phyloP scores from a whole-genome alignment of 2,113 vertebrate species.

The Carollia perspicillata region DNA sequence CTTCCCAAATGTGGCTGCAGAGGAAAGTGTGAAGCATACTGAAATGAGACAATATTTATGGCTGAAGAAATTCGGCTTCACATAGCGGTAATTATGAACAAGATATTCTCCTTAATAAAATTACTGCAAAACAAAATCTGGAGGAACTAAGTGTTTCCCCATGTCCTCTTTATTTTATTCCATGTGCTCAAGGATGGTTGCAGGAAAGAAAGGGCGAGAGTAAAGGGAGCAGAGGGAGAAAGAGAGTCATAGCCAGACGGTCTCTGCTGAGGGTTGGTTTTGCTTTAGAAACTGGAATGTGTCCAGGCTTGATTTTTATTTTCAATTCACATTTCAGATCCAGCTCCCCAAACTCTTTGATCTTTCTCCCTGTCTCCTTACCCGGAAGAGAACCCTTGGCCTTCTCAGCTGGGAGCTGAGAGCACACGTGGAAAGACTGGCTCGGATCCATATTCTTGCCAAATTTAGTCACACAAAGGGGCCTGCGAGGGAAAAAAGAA shows the following conservation, averaged over 20 bases:
- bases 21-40: slow-evolving; percentile 47
- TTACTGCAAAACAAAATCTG: slow-evolving; percentile 66
- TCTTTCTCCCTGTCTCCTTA: slow-evolving; percentile 93
- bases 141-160: slow-evolving; percentile 61
- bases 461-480: slow-evolving; percentile 99
- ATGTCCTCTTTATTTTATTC: slow-evolving; percentile 39
- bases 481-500: slow-evolving; percentile 77
- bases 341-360: slow-evolving; percentile 95
- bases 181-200: slow-evolving; percentile 42
- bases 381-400: slow-evolving; percentile 95
- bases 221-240: slow-evolving; percentile 25
- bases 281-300: slow-evolving; percentile 89
- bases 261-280: slow-evolving; percentile 78
- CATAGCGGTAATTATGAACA: slow-evolving; percentile 71
- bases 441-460: slow-evolving; percentile 91
- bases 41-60: slow-evolving; percentile 67
- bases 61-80: slow-evolving; percentile 61
- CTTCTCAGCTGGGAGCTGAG: slow-evolving; percentile 95
- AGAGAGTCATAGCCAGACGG: slow-evolving; percentile 10
- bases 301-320: slow-evolving; percentile 88
- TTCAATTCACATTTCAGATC: slow-evolving; percentile 91
- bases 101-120: slow-evolving; percentile 70
- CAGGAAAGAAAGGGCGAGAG: neutral
- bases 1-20: neutral
- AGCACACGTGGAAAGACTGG: slow-evolving; percentile 98